phyloP scores from a whole-genome alignment of 2,797 vertebrate species.

The Sebastes itinus region DNA sequence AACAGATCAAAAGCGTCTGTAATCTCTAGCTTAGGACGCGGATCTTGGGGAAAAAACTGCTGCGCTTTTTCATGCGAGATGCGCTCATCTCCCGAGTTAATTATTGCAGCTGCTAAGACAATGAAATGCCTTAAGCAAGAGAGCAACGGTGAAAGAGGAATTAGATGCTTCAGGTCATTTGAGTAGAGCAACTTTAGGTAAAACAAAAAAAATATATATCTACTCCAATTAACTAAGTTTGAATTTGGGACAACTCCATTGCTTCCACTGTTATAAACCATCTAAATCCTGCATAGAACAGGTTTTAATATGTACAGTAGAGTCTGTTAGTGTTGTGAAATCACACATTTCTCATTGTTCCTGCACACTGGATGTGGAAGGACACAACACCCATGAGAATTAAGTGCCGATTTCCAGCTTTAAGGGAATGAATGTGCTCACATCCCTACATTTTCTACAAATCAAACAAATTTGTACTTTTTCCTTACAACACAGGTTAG shows the following conservation, averaged over 20 bases:
- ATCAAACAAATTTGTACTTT: not conserved
- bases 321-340: not conserved
- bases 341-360: not conserved
- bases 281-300: not conserved
- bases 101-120: slow-evolving; percentile 59
- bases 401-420: not conserved
- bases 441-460: not conserved
- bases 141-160: slow-evolving; percentile 9
- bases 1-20: slow-evolving; percentile 69
- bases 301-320: not conserved
- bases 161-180: slow-evolving; percentile 42
- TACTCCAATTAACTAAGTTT: slow-evolving; percentile 35
- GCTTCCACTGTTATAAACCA: slow-evolving; percentile 8
- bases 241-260: slow-evolving; percentile 31
- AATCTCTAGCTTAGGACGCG: slow-evolving; percentile 66
- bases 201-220: slow-evolving; percentile 10
- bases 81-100: slow-evolving; percentile 61
- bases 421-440: not conserved
- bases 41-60: slow-evolving; percentile 42
- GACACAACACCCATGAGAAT: not conserved
- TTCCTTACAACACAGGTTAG: not conserved
- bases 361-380: not conserved
- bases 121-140: slow-evolving; percentile 45
- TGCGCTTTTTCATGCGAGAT: slow-evolving; percentile 34
- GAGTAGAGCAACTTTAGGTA: slow-evolving; percentile 36